Evolutionary conservation across 2,888 invertebrate genomes (phyloP).

Genomic region (Dione juno): DNA sequence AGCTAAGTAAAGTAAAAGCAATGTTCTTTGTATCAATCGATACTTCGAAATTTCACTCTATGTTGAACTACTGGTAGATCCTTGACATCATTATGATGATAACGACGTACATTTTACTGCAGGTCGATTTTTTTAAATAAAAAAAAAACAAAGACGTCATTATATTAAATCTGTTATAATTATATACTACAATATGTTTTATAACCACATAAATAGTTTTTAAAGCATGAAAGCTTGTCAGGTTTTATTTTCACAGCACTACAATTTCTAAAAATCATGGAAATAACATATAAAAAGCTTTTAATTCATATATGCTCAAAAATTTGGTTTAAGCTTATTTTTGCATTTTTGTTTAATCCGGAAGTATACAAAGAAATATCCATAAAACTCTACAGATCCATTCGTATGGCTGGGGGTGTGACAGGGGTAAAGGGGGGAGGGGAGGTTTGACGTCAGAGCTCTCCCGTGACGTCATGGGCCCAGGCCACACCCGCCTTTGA

Average conservation of each 20-base stretch:
- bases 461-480: slow-evolving; percentile 77
- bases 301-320: neutral
- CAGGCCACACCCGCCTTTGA: slow-evolving; percentile 80
- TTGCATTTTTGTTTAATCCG: slow-evolving; percentile 14
- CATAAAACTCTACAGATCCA: slow-evolving; percentile 63
- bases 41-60: slow-evolving; percentile 6
- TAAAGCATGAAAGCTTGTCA: neutral
- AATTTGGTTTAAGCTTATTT: neutral
- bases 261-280: neutral
- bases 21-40: slow-evolving; percentile 2
- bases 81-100: slow-evolving; percentile 18
- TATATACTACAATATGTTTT: neutral
- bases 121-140: neutral
- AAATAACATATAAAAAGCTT: neutral
- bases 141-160: neutral
- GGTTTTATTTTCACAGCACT: neutral
- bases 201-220: neutral
- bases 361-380: slow-evolving; percentile 59
- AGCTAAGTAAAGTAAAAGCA: neutral
- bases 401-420: slow-evolving; percentile 60
- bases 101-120: neutral
- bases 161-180: neutral
- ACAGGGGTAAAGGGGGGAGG: slow-evolving; percentile 50
- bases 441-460: slow-evolving; percentile 78
- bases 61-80: slow-evolving; percentile 5